A percentile compares a stretch with the other conserved stretches of the same genome.
Evolutionary conservation across 2,113 vertebrate species (phyloP).

Genomic region (Paracanthobrama guichenoti): DNA sequence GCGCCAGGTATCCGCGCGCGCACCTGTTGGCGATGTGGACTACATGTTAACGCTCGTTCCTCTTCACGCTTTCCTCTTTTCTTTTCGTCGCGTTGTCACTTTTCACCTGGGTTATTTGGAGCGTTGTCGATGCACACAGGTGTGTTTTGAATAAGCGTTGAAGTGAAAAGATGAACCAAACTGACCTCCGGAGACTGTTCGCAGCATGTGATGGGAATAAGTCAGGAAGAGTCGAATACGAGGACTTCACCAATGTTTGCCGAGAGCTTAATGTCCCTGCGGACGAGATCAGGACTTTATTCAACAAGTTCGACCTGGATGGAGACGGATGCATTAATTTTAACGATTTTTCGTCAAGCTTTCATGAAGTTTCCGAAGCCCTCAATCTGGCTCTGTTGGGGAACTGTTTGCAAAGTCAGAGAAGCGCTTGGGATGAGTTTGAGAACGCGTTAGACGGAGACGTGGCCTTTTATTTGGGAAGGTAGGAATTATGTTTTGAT

Average conservation of each 20-base stretch:
- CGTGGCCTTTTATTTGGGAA: constrained; percentile 63
- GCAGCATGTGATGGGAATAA: constrained; percentile 77
- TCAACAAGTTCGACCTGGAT: constrained; percentile 72
- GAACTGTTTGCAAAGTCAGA: neutral
- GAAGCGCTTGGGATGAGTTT: constrained; percentile 71
- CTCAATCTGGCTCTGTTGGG: constrained; percentile 67
- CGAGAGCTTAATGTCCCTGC: constrained; percentile 72
- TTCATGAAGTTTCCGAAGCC: constrained; percentile 72
- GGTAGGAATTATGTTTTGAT: constrained; percentile 61
- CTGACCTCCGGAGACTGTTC: constrained; percentile 70
- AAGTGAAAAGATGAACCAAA: constrained; percentile 59
- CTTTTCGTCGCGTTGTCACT: neutral
- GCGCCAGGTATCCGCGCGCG: neutral
- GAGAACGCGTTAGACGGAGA: constrained; percentile 64
- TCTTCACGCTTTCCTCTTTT: neutral
- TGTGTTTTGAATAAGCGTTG: neutral
- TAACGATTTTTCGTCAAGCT: constrained; percentile 71
- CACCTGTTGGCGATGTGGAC: constrained; percentile 32
- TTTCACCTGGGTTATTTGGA: neutral
- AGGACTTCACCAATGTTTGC: constrained; percentile 75
- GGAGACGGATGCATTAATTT: constrained; percentile 75
- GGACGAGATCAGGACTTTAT: constrained; percentile 65
- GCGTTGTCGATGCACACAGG: neutral
- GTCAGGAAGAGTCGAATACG: constrained; percentile 75
- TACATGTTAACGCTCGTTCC: neutral